Percentiles rank a stretch among this genome's conserved stretches.
These are phyloP conservation scores for Perdix hodgsoniae DNA, from an alignment of 2,797 vertebrate genomes.

Conservation along the genomic window DNA sequence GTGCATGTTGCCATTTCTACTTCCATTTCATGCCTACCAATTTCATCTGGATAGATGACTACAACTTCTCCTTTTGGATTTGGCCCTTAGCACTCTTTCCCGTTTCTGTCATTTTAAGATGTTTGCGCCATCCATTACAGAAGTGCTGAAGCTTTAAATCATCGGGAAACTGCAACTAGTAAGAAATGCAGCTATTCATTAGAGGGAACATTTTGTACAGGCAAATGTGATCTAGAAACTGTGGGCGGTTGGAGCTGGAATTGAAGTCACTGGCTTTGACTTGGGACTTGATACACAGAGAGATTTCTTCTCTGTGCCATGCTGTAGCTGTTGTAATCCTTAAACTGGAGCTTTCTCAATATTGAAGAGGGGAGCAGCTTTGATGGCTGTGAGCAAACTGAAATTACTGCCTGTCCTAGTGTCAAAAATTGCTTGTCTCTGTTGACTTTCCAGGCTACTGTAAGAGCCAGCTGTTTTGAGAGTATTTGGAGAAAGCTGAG, in stretches of 20 bases:
- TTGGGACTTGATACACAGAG: not conserved
- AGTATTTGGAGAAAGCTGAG: not conserved
- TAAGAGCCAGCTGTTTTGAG: not conserved
- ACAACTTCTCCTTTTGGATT: not conserved
- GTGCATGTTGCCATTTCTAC: not conserved
- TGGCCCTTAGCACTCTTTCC: not conserved
- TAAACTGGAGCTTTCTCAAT: constrained; percentile 9
- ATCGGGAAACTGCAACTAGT: not conserved
- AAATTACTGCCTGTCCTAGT: not conserved
- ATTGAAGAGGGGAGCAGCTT: not conserved
- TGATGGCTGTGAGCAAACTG: not conserved
- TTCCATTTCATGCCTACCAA: not conserved
- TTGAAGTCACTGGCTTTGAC: not conserved
- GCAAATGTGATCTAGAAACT: not conserved
- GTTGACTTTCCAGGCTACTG: not conserved
- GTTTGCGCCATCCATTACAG: not conserved
- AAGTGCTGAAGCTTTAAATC: not conserved
- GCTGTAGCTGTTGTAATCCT: not conserved
- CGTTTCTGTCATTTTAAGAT: not conserved
- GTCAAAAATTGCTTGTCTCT: not conserved
- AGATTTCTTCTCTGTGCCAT: not conserved
- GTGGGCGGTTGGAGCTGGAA: not conserved
- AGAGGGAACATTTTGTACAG: not conserved
- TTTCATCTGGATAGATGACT: not conserved
- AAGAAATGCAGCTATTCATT: not conserved